These are phyloP conservation scores for Notoglanidium macrostoma DNA, from an alignment of 2,797 vertebrate species.

Conservation along the genomic window DNA sequence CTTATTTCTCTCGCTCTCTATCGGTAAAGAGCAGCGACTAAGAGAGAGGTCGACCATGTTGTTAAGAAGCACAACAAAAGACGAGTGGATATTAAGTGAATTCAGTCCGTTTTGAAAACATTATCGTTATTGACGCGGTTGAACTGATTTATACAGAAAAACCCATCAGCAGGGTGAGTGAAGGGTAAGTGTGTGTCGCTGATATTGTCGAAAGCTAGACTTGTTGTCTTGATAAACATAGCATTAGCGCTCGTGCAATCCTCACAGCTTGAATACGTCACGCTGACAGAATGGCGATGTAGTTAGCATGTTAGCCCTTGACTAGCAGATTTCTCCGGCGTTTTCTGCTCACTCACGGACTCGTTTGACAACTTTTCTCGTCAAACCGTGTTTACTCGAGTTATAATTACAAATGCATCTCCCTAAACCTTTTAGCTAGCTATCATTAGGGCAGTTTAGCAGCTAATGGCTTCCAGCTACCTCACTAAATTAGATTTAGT, in stretches of 20 bases:
- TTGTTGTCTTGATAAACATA: background rate
- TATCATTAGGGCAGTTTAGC: background rate
- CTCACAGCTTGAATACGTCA: conserved; percentile 4
- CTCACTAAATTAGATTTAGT: background rate
- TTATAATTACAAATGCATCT: background rate
- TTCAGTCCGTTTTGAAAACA: background rate
- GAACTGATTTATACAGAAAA: conserved; percentile 34
- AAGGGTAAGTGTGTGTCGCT: background rate
- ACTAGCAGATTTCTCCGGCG: too few relatives aligned
- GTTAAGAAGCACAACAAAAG: conserved; percentile 75
- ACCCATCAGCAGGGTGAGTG: conserved; percentile 48
- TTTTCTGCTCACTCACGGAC: background rate
- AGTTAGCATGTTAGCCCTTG: background rate
- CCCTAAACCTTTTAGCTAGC: background rate
- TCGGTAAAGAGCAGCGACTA: conserved; percentile 60
- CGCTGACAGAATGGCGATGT: background rate
- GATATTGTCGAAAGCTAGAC: background rate
- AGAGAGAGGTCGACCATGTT: conserved; percentile 78
- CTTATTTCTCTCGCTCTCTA: background rate
- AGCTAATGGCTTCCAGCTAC: background rate
- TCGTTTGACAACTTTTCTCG: fast-evolving
- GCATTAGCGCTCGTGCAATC: background rate
- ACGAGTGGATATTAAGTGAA: conserved; percentile 57
- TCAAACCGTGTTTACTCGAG: background rate
- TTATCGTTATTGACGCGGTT: background rate